Conservation (phyloP, 2,797 vertebrate genomes). For the Epinephelus malabaricus region DNA sequence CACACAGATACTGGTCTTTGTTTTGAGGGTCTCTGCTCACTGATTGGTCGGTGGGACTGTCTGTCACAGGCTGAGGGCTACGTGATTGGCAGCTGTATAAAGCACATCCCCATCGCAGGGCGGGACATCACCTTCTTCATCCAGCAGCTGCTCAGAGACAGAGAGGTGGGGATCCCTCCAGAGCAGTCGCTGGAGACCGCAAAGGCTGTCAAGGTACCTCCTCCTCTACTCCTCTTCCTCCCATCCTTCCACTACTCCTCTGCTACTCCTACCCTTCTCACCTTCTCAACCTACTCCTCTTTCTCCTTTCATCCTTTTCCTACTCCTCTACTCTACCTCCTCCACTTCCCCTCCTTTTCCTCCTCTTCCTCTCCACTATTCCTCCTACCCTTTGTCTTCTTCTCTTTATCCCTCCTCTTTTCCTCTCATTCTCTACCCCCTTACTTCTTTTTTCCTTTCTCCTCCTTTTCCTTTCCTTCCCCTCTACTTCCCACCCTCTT, state of each 20-base stretch:
- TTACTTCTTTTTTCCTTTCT: too few relatives aligned
- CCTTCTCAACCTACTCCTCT: not conserved
- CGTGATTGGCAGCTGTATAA: conserved; percentile 98
- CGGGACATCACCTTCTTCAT: conserved; percentile 99
- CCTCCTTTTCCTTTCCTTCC: too few relatives aligned
- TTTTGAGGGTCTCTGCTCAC: not conserved
- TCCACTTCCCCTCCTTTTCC: too few relatives aligned
- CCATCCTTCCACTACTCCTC: conserved; percentile 23
- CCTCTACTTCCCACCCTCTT: too few relatives aligned
- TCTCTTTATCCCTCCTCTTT: too few relatives aligned
- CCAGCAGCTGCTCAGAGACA: conserved; percentile 95
- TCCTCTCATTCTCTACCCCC: too few relatives aligned
- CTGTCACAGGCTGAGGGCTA: conserved; percentile 93
- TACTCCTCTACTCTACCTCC: too few relatives aligned
- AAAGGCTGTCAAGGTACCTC: conserved; percentile 94
- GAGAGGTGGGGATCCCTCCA: conserved; percentile 97
- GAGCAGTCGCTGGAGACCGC: conserved; percentile 98
- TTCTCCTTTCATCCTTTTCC: too few relatives aligned
- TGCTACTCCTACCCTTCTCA: not conserved
- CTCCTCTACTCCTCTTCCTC: not conserved
- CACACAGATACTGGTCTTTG: too few relatives aligned
- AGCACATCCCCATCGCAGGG: conserved; percentile 98
- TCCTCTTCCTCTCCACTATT: too few relatives aligned
- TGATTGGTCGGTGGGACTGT: conserved; percentile 24
- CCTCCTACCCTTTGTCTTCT: too few relatives aligned